Evolutionary conservation across 2,113 vertebrate genomes (phyloP), one percentile per base, ranked within the genome.

Genomic region (Gambusia holbrooki): DNA sequence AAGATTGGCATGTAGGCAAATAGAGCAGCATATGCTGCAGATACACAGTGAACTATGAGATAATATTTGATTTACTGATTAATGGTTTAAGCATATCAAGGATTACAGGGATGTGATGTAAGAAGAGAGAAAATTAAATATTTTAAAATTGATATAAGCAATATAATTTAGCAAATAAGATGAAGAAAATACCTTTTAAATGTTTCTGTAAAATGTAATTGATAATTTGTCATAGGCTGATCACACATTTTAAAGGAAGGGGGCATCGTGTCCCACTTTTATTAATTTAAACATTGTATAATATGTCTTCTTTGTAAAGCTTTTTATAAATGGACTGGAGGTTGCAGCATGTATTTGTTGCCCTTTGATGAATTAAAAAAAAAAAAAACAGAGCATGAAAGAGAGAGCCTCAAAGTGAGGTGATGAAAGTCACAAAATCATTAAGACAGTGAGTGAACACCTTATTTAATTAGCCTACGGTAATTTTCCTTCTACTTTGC

Each of bases 1-100:
- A 40, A 88, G 89, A 90, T 54, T 78, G 84, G 82, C 80, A 45
- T 62, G 40, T 70, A 19, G 65, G 72, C 65, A 89, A 90, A 84
- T 85, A 91, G 40, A n/a, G 22, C 22, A n/a, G 51, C 22, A 58
- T 48, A n/a, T 25, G 25, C 25, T 48, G 45, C 45, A 48, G 45
- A 48, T 48, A 48, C 45, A 48, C 45, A 15, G 5, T 48, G 45
- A 48, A 1, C 5, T 19, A 4, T 15, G 5, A 48, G 45, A 19
- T 48, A 48, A 19, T 15, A 5, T 48, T 48, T 19, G 45, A 48
- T 5, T 19, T 48, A 17, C 4, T 9, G 51, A 54, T 22, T 2
- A 54, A 10, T n/a, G 22, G 22, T 54, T 54, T 54, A 54, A 54
- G 51, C 5, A 51, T 17, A 22, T 9, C 19, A 3, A 54, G 7